These are phyloP conservation scores for Phrixothrix hirtus DNA, from an alignment of 2,888 invertebrate species.

Conservation along the genomic window DNA sequence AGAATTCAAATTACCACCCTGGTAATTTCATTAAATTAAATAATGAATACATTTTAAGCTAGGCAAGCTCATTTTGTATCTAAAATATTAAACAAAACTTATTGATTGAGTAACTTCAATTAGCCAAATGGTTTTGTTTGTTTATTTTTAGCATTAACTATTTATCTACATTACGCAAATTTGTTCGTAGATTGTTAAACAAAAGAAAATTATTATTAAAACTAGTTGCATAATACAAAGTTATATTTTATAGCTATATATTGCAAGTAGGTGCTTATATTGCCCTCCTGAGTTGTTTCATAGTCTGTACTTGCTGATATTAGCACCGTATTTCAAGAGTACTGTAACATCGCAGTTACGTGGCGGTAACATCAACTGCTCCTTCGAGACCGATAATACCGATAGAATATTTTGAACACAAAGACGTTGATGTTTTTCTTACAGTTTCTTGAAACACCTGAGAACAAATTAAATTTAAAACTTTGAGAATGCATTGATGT, in stretches of 20 bases:
- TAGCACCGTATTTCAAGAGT: slow-evolving; percentile 51
- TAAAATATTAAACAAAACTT: no score
- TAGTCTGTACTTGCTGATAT: slow-evolving; percentile 41
- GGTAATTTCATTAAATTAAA: no score
- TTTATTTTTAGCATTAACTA: no score
- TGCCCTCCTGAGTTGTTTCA: slow-evolving; percentile 23
- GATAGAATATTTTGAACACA: slow-evolving; percentile 48
- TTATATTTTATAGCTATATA: slow-evolving; percentile 18
- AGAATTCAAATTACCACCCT: no score
- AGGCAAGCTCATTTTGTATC: no score
- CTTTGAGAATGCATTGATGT: no score
- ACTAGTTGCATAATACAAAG: slow-evolving; percentile 6
- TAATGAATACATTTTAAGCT: no score
- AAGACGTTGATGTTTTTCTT: slow-evolving; percentile 32
- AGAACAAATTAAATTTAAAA: slow-evolving; percentile 17
- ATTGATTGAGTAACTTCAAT: no score
- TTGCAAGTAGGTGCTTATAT: slow-evolving; percentile 15
- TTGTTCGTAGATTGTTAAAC: no score
- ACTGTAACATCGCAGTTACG: slow-evolving; percentile 42
- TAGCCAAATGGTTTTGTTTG: no score
- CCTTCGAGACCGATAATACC: slow-evolving; percentile 50
- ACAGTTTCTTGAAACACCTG: slow-evolving; percentile 17
- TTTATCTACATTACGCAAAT: no score
- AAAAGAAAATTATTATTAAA: not conserved
- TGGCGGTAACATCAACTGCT: slow-evolving; percentile 45